Evolutionary conservation across 2,797 vertebrate species (phyloP).

Genomic region (Phataginus tetradactyla): DNA sequence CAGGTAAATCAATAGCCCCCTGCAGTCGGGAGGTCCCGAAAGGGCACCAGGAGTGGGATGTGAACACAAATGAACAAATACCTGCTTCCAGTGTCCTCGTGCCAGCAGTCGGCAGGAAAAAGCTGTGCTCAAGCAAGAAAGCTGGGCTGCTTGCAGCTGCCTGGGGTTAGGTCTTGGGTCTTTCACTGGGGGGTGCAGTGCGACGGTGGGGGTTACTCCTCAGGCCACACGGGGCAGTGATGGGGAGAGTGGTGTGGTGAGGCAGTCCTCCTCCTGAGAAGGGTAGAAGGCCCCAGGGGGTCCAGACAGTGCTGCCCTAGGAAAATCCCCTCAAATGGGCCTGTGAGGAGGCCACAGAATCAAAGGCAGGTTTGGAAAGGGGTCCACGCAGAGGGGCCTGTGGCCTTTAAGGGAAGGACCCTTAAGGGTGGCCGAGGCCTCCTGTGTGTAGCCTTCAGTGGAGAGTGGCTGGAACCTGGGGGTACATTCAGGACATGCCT

Average conservation of each 20-base stretch:
- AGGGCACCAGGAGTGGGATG: accelerated
- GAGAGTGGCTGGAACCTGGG: background rate
- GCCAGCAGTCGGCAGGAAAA: background rate
- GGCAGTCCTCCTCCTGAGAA: background rate
- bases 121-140: background rate
- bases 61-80: background rate
- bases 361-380: background rate
- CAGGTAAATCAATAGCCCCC: conserved; percentile 47
- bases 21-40: background rate
- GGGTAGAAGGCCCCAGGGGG: background rate
- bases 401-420: background rate
- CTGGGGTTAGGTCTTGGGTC: background rate
- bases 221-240: too few species aligned
- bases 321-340: background rate
- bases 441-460: background rate
- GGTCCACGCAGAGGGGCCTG: background rate
- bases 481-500: accelerated
- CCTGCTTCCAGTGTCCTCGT: background rate
- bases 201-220: background rate
- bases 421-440: background rate
- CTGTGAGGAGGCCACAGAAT: background rate
- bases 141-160: background rate
- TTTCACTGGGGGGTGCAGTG: background rate
- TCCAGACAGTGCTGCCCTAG: background rate
- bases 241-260: background rate